Percentiles rank a stretch among this genome's conserved stretches.
Evolutionary conservation across 1,140 invertebrate species (phyloP).

Genomic region (Leptoteleia sp.): DNA sequence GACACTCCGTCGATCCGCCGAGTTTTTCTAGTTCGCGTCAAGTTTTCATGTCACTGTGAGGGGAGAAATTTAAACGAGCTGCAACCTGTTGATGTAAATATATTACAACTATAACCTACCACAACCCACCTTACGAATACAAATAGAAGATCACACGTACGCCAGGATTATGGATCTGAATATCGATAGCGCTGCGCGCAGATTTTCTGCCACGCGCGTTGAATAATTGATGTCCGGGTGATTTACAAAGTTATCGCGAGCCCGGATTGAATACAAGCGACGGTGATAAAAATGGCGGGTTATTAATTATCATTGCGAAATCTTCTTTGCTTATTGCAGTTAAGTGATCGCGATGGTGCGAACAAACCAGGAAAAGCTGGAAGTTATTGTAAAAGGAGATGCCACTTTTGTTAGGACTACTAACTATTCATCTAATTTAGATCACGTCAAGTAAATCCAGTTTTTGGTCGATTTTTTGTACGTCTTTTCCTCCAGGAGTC

Average conservation of each 20-base stretch:
- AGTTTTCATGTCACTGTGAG: conserved; percentile 36
- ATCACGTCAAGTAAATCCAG: no score
- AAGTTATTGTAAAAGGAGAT: no score
- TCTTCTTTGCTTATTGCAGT: no score
- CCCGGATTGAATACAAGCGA: no score
- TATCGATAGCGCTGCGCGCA: conserved; percentile 26
- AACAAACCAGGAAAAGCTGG: no score
- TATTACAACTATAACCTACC: conserved; percentile 56
- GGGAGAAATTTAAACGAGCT: conserved; percentile 46
- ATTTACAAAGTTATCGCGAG: conserved; percentile 37
- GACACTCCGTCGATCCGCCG: conserved; percentile 62
- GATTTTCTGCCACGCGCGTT: conserved; percentile 32
- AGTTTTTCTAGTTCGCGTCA: conserved; percentile 54
- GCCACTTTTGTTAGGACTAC: no score
- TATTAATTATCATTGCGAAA: no score
- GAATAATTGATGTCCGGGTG: conserved; percentile 49
- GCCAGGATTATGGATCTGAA: conserved; percentile 33
- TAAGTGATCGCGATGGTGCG: no score
- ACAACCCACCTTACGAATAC: conserved; percentile 39
- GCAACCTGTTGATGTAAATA: conserved; percentile 64
- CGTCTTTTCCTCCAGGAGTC: no score
- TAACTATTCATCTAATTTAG: no score
- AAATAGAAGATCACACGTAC: conserved; percentile 29
- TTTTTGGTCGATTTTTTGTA: no score
- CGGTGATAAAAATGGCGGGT: not conserved